These are phyloP conservation scores for Gymnocephalus cernua DNA, from an alignment of 2,113 vertebrate species.

Conservation along the genomic window DNA sequence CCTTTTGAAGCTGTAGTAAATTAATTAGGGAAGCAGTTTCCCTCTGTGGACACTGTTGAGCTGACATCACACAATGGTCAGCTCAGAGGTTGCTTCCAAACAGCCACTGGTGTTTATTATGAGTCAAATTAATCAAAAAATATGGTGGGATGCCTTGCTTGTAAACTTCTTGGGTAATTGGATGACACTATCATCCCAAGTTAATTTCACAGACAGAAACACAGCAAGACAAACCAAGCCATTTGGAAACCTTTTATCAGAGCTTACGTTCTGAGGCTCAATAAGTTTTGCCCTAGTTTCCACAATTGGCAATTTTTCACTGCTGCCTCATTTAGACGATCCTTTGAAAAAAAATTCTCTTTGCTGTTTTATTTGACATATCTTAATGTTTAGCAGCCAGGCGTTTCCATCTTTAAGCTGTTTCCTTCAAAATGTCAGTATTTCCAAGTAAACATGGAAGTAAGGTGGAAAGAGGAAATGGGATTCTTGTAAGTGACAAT, in stretches of 20 bases:
- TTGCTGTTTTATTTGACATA: slow-evolving; percentile 47
- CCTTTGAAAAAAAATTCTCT: slow-evolving; percentile 32
- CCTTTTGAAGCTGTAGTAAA: slow-evolving; percentile 51
- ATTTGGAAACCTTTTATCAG: slow-evolving; percentile 72
- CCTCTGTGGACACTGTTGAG: slow-evolving; percentile 33
- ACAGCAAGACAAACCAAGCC: slow-evolving; percentile 73
- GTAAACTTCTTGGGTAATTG: slow-evolving; percentile 69
- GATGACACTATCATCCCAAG: slow-evolving; percentile 67
- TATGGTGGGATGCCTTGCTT: slow-evolving; percentile 22
- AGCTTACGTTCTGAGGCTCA: slow-evolving; percentile 58
- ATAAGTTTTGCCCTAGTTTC: slow-evolving; percentile 68
- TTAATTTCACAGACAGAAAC: slow-evolving; percentile 72
- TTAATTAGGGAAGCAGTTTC: slow-evolving; percentile 46
- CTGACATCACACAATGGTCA: slow-evolving; percentile 42
- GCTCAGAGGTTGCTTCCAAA: slow-evolving; percentile 48
- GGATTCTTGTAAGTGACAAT: slow-evolving; percentile 42
- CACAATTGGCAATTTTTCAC: slow-evolving; percentile 52
- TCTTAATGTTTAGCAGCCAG: slow-evolving; percentile 44
- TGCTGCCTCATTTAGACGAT: slow-evolving; percentile 42
- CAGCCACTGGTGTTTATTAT: slow-evolving; percentile 57
- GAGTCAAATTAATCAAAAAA: slow-evolving; percentile 53
- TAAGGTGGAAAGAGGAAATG: slow-evolving; percentile 16
- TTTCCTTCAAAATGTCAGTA: slow-evolving; percentile 40
- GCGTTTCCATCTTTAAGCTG: slow-evolving; percentile 21
- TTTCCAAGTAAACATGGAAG: slow-evolving; percentile 31